A percentile compares a stretch with the other conserved stretches of the same genome.
phyloP scores from a whole-genome alignment of 2,888 invertebrate species.

The Beris morrisii region DNA sequence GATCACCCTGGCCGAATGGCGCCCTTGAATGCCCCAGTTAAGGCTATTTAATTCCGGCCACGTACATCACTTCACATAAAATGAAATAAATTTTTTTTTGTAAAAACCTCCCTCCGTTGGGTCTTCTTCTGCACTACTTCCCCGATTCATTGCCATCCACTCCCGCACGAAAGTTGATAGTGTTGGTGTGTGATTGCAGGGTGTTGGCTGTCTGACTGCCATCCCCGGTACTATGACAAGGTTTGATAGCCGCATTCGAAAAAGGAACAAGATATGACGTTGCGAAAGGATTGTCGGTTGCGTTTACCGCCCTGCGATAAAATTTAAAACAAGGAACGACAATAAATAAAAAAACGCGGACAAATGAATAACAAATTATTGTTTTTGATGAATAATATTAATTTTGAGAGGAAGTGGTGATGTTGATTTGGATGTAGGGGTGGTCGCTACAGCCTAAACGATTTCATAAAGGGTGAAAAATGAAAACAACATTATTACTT shows the following conservation, averaged over 20 bases:
- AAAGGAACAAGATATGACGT: too few species aligned
- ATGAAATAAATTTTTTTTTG: conserved; percentile 16
- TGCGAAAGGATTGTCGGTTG: too few species aligned
- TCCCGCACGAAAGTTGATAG: too few species aligned
- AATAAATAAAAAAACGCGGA: conserved; percentile 19
- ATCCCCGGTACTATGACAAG: too few species aligned
- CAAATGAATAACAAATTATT: conserved; percentile 26
- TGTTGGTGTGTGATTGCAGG: too few species aligned
- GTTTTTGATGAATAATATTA: conserved; percentile 28
- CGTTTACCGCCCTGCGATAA: too few species aligned
- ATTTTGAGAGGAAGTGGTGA: conserved; percentile 4
- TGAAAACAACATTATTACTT: too few species aligned
- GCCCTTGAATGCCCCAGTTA: conserved; percentile 8
- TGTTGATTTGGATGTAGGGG: background rate
- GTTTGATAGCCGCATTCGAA: too few species aligned
- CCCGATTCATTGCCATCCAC: background rate
- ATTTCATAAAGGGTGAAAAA: too few species aligned
- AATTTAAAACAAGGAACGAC: conserved; percentile 1
- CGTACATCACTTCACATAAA: conserved; percentile 30
- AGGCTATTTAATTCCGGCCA: conserved; percentile 24
- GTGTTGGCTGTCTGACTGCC: too few species aligned
- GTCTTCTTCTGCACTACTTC: background rate
- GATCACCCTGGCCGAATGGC: background rate
- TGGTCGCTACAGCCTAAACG: too few species aligned
- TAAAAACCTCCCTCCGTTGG: background rate